phyloP scores from a whole-genome alignment of 2,797 vertebrate genomes.

The Poeciliopsis turneri region DNA sequence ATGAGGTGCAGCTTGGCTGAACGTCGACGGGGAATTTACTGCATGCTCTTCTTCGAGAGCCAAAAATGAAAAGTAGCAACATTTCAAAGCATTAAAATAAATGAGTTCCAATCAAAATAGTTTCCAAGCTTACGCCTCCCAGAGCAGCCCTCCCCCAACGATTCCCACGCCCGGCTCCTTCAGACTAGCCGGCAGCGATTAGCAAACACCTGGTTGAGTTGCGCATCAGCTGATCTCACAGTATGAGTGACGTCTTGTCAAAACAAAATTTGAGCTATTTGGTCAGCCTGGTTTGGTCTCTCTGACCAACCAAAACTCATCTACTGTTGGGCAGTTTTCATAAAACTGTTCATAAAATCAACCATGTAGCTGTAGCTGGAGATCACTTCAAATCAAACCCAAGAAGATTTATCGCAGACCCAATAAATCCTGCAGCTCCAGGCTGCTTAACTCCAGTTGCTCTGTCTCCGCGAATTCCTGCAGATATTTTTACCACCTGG shows the following conservation, averaged over 20 bases:
- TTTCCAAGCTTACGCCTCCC: not conserved
- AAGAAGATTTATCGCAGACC: not conserved
- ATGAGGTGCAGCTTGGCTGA: not conserved
- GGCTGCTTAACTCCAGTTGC: not conserved
- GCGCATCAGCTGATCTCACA: too few relatives aligned
- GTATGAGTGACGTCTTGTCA: too few relatives aligned
- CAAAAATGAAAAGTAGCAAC: not conserved
- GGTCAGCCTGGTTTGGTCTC: not conserved
- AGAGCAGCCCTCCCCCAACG: too few relatives aligned
- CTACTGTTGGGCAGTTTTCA: not conserved
- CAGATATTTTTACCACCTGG: constrained; percentile 7
- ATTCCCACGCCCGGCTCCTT: too few relatives aligned
- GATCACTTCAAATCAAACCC: not conserved
- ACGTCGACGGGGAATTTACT: not conserved
- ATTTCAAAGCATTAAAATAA: not conserved
- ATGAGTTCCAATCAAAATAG: not conserved
- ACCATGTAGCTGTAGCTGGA: not conserved
- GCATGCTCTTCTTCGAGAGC: not conserved
- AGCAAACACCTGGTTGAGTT: too few relatives aligned
- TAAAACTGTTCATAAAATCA: not conserved
- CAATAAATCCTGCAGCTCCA: not conserved
- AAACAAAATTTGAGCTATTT: too few relatives aligned
- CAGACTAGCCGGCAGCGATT: too few relatives aligned
- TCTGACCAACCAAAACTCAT: not conserved
- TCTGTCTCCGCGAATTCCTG: not conserved